Evolutionary conservation across 37 sponge, comb jelly and placozoan genomes (phyloP).

Genomic region (Ianthella basta): DNA sequence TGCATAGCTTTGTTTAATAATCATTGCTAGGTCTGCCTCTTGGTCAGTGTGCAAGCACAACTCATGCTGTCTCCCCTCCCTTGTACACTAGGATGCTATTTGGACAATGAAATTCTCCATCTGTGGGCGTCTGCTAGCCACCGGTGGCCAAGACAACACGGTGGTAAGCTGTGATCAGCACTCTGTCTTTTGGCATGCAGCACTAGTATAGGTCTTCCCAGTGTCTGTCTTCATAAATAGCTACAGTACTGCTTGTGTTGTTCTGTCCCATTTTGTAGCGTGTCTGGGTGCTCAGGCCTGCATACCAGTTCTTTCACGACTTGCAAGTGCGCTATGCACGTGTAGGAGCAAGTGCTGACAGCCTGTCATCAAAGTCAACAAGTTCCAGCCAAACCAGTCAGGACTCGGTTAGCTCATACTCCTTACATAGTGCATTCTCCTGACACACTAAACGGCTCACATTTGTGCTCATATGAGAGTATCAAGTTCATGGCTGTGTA

Average conservation of each 20-base stretch:
- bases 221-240: too few relatives aligned
- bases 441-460: too few relatives aligned
- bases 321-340: conserved; percentile 74
- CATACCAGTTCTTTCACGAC: conserved; percentile 75
- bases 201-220: too few relatives aligned
- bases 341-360: conserved; percentile 53
- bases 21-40: too few relatives aligned
- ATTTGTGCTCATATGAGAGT: too few relatives aligned
- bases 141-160: conserved; percentile 85
- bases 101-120: conserved; percentile 89
- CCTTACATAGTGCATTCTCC: too few relatives aligned
- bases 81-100: conserved; percentile 70
- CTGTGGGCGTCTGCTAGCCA: conserved; percentile 84
- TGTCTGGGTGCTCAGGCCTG: conserved; percentile 81
- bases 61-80: too few relatives aligned
- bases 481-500: neutral
- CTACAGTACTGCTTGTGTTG: neutral
- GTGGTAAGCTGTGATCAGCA: conserved; percentile 60
- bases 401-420: neutral
- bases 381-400: conserved; percentile 30
- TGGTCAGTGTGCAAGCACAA: too few relatives aligned
- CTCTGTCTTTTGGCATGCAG: neutral
- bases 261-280: conserved; percentile 41
- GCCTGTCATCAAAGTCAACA: conserved; percentile 33
- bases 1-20: too few relatives aligned